Evolutionary conservation across 2,797 vertebrate species (phyloP), one percentile per base, ranked within the genome.

Genomic region (Paramormyrops hopkinsi): DNA sequence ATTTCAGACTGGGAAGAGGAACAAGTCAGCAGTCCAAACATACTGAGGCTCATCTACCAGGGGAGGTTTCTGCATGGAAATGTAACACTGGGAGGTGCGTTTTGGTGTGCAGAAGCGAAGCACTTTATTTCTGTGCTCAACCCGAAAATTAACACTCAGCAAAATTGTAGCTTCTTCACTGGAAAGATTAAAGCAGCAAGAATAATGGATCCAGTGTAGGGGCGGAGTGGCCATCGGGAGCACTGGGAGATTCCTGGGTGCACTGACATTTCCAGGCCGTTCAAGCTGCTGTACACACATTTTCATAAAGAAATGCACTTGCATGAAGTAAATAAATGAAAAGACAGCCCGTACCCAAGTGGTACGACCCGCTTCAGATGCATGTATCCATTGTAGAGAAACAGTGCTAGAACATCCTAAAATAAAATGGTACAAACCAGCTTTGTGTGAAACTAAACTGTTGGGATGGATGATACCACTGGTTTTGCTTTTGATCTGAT

Each of bases 41-140:
- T 99, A 94, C 97, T 99, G 92, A 95, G 98, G 92, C 97, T 99
- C 94, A 99, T 99, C 97, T 99, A 99, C 96, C 98, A 99, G 96
- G 98, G 98, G 92, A 97, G 98, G 88, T 99, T 99, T 96, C 97
- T 99, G 91, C 98, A 99, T 86, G 98, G 98, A 95, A 99, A 99
- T 91, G 98, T 99, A 94, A 99, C 98, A 92, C 95, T 99, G 97
- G 98, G 98, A 98, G 98, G 98, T 99, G 95, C 96, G 93, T 91
- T 91, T 17, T 0, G 3, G 11, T 79, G 73, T 79, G n/a, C 22
- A 14, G 48, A 86, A 51, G 7, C 25, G 6, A 53, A 86, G 46
- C 46, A 53, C 37, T 59, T 41, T 87, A 17, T 44, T 56, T 41
- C 9, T 51, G 29, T n/a, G 50, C 33, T 22, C 51, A 54, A 25